phyloP scores from a whole-genome alignment of 92 coral and sea anemone genomes.

The Phenganax marumi region DNA sequence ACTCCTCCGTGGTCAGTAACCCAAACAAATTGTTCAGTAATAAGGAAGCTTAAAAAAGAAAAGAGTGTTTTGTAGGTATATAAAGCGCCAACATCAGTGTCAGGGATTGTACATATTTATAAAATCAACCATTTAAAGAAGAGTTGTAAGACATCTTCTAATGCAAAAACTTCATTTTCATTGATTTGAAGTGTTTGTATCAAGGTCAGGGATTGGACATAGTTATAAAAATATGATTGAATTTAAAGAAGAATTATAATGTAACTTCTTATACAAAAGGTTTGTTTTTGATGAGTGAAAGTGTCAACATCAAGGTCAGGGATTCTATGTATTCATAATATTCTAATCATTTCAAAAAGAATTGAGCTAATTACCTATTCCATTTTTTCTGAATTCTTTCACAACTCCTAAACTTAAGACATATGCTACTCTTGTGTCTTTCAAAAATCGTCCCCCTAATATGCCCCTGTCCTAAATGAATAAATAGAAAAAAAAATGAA shows the following conservation, averaged over 20 bases:
- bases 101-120: no score
- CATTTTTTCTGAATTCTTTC: slow-evolving; percentile 80
- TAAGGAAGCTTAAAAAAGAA: slow-evolving; percentile 64
- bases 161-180: no score
- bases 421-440: slow-evolving; percentile 79
- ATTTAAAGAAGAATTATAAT: no score
- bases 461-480: slow-evolving; percentile 80
- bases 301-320: no score
- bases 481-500: neutral
- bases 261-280: no score
- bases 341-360: neutral
- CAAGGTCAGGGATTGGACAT: no score
- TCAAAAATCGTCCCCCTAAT: slow-evolving; percentile 71
- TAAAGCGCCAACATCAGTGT: no score
- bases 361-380: slow-evolving; percentile 69
- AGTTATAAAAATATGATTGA: no score
- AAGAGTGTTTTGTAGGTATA: neutral
- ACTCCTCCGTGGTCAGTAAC: slow-evolving; percentile 87
- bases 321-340: no score
- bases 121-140: no score
- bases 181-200: no score
- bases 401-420: slow-evolving; percentile 92
- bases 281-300: no score
- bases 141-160: neutral
- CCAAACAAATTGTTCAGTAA: slow-evolving; percentile 83